Evolutionary conservation across 1,140 invertebrate genomes (phyloP).

Genomic region (Chlorops oryzae): DNA sequence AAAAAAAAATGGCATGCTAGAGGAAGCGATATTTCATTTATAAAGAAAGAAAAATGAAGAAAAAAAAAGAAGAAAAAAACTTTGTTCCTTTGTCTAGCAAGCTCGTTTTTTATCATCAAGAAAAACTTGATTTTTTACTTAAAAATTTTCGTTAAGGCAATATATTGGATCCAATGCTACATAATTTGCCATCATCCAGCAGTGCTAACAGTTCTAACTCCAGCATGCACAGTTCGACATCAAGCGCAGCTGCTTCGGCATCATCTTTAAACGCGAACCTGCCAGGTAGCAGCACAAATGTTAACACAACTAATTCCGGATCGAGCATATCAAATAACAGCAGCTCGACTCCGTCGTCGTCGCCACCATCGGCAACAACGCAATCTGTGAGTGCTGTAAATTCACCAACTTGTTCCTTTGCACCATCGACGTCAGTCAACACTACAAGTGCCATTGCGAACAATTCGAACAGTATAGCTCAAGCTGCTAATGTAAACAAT

Average conservation of each 20-base stretch:
- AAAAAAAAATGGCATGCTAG: no score
- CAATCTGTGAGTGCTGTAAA: background rate
- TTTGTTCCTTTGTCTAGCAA: no score
- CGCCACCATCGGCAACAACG: background rate
- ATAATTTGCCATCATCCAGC: slow-evolving; percentile 59
- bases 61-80: no score
- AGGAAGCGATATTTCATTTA: no score
- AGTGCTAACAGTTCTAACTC: slow-evolving; percentile 21
- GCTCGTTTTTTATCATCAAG: background rate
- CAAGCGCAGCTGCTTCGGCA: slow-evolving; percentile 23
- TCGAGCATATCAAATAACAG: no score
- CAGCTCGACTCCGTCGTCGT: background rate
- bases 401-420: background rate
- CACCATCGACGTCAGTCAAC: background rate
- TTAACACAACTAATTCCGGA: background rate
- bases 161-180: slow-evolving; percentile 47
- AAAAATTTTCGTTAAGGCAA: slow-evolving; percentile 23
- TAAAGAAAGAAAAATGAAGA: no score
- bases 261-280: slow-evolving; percentile 17
- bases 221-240: slow-evolving; percentile 19
- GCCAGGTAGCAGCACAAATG: background rate
- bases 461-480: no score
- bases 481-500: no score
- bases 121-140: background rate
- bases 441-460: no score